A percentile compares a stretch with the other conserved stretches of the same genome.
phyloP scores from a whole-genome alignment of 2,888 invertebrate species.

The Heliconius aoede region DNA sequence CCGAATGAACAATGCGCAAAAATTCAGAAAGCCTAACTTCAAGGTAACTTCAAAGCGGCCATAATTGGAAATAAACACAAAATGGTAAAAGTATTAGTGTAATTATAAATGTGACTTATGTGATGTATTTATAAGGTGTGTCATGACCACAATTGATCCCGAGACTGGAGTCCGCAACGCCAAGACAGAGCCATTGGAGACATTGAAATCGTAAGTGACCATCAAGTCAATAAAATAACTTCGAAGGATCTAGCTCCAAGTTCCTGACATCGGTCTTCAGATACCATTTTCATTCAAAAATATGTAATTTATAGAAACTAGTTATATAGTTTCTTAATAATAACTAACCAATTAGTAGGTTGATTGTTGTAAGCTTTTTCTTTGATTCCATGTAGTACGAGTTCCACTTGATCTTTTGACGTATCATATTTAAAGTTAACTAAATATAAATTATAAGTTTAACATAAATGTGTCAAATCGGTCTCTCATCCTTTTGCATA shows the following conservation, averaged over 20 bases:
- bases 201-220: conserved; percentile 38
- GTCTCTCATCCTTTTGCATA: too few species aligned
- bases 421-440: too few species aligned
- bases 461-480: too few species aligned
- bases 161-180: conserved; percentile 85
- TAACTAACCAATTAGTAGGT: too few species aligned
- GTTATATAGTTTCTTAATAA: too few species aligned
- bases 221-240: neutral
- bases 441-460: too few species aligned
- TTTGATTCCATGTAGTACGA: too few species aligned
- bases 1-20: neutral
- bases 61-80: neutral
- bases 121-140: conserved; percentile 80
- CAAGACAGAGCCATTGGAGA: conserved; percentile 55
- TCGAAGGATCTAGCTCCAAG: neutral
- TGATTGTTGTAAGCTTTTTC: too few species aligned
- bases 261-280: too few species aligned
- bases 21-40: neutral
- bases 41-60: neutral
- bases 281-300: too few species aligned
- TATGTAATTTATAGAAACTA: too few species aligned
- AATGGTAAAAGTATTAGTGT: neutral
- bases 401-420: too few species aligned
- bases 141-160: conserved; percentile 88
- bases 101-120: neutral